phyloP scores from a whole-genome alignment of 2,888 invertebrate genomes.

The Anthoptus insignis region DNA sequence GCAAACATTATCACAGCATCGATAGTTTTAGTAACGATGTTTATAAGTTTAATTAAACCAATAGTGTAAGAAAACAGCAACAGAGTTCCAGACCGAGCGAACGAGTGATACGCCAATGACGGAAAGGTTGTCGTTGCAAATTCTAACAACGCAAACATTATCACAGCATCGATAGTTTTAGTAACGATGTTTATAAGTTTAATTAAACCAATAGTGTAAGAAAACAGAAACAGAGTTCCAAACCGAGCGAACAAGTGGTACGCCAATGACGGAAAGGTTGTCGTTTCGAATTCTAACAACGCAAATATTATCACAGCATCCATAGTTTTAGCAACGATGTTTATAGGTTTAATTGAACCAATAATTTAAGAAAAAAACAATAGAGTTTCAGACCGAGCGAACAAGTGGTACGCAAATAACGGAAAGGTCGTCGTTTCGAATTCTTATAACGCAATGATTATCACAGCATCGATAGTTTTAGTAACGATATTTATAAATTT shows the following conservation, averaged over 20 bases:
- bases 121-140: slow-evolving; percentile 68
- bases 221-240: slow-evolving; percentile 79
- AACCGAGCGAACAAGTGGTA: slow-evolving; percentile 75
- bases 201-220: slow-evolving; percentile 47
- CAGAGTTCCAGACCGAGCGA: slow-evolving; percentile 69
- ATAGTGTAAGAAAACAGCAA: slow-evolving; percentile 68
- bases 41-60: slow-evolving; percentile 53
- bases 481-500: slow-evolving; percentile 57
- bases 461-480: slow-evolving; percentile 48
- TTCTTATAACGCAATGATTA: slow-evolving; percentile 56
- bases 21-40: slow-evolving; percentile 52
- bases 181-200: slow-evolving; percentile 57
- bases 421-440: slow-evolving; percentile 68
- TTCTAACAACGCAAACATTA: slow-evolving; percentile 56
- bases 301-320: slow-evolving; percentile 52
- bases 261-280: slow-evolving; percentile 75
- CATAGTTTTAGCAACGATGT: slow-evolving; percentile 53
- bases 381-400: slow-evolving; percentile 69
- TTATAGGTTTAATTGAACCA: slow-evolving; percentile 55
- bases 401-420: slow-evolving; percentile 81
- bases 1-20: slow-evolving; percentile 52
- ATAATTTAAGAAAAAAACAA: slow-evolving; percentile 69
- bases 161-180: slow-evolving; percentile 48
- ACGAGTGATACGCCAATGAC: slow-evolving; percentile 81
- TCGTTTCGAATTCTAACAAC: slow-evolving; percentile 60